Evolutionary conservation across 2,797 vertebrate species (phyloP).

Genomic region (Cyclura pinguis): DNA sequence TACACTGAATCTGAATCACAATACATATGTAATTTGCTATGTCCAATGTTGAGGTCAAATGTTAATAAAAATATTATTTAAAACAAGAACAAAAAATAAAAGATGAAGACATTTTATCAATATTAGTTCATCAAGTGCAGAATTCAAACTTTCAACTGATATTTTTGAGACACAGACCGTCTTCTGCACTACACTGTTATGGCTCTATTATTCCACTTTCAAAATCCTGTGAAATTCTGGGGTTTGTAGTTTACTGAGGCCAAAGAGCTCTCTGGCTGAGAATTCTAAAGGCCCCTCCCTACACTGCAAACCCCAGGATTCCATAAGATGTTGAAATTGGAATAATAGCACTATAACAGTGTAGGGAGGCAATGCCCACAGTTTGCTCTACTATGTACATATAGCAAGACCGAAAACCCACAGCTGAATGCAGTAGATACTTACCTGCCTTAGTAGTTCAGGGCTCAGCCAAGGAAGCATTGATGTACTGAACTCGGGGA

Average conservation of each 20-base stretch:
- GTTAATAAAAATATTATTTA: background rate
- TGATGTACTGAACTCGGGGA: constrained; percentile 93
- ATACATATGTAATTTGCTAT: background rate
- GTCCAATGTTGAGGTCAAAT: background rate
- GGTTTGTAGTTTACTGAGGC: too few relatives aligned
- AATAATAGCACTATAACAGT: too few relatives aligned
- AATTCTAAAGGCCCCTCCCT: too few relatives aligned
- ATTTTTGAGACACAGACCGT: background rate
- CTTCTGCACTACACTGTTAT: too few relatives aligned
- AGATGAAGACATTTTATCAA: background rate
- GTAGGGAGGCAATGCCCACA: too few relatives aligned
- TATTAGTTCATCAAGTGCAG: background rate
- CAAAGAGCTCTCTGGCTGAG: too few relatives aligned
- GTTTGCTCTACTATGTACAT: background rate
- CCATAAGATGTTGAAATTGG: too few relatives aligned
- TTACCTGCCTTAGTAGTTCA: constrained; percentile 95
- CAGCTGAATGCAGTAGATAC: constrained; percentile 64
- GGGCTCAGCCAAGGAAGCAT: constrained; percentile 98
- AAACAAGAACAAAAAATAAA: background rate
- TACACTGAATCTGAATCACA: background rate
- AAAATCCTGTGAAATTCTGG: too few relatives aligned
- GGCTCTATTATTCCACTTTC: too few relatives aligned
- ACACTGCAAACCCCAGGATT: too few relatives aligned
- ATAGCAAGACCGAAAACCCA: constrained; percentile 41
- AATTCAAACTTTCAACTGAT: constrained; percentile 24